Base-by-base conservation (phyloP, 2,797 vertebrate species). In the Nyctalus aviator region DNA sequence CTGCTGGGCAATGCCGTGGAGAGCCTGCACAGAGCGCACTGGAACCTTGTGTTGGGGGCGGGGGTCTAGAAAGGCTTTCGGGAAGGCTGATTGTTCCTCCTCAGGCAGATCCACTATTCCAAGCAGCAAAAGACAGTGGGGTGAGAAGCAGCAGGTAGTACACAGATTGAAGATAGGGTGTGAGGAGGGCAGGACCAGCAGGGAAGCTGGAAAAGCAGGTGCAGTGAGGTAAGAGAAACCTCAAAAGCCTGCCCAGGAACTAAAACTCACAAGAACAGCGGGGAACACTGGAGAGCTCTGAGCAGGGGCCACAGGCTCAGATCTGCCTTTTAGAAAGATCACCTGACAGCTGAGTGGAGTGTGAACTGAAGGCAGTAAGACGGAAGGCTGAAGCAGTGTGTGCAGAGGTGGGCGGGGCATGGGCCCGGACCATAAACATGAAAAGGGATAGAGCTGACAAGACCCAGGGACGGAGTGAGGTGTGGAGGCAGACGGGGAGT, bases 321-420 rank as follows among this genome's bases (percentile, higher is more conserved):
- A 53, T 3, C 2, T 32, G 20, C 27, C 32, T 59, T 62, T 69
- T 30, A 23, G 59, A 77, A 73, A 68, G 62, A 20, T n/a, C 48
- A 14, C 59, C 46, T 3, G 30, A 35, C 6, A 85, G 75, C 75
- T 44, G 14, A 13, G 18, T 13, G 35, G 41, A 69, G 32, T 15
- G 21, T 17, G 69, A 55, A 32, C 0, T 3, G 25, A 48, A 30
- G 5, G 37, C 20, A 2, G 27, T 20, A 25, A 84, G 64, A n/a
- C 6, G 32, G 30, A 75, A 50, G 59, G 32, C 13, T 44, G 62
- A 44, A 68, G 44, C 17, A 20, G n/a, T 27, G 32, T 4, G 57
- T 9, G 10, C 3, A 0, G 2, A 4, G 8, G 6, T 12, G 32
- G 27, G 6, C 2, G 12, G 11, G 48, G 18, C n/a, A 18, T 66